Conservation (phyloP, 2,888 invertebrate genomes). For the Acheta domesticus region DNA sequence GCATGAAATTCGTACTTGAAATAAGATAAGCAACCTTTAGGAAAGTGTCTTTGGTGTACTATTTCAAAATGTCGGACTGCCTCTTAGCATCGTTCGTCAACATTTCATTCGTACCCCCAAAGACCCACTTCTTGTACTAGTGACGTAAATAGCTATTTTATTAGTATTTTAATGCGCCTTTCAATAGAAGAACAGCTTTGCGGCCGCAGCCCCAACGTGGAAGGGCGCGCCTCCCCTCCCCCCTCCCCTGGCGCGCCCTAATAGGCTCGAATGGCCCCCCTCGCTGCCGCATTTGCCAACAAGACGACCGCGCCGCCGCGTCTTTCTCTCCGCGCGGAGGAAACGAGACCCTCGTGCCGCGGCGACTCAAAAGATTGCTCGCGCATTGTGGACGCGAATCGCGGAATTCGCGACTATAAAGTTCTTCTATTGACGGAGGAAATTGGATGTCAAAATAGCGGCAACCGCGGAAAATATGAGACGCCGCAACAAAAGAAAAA, state of each 20-base stretch:
- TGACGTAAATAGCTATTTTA: no score
- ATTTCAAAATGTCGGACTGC: no score
- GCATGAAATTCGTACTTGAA: no score
- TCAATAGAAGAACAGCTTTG: no score
- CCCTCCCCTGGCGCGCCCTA: not conserved
- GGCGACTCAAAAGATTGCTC: not conserved
- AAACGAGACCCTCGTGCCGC: not conserved
- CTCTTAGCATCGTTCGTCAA: no score
- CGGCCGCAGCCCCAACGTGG: no score
- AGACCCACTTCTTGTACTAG: no score
- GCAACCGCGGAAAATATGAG: not conserved
- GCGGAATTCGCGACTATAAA: constrained; percentile 7
- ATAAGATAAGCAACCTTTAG: no score
- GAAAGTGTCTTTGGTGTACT: no score
- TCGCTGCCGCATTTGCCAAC: not conserved
- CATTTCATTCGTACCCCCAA: no score
- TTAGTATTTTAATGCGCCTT: no score
- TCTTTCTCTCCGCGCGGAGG: not conserved
- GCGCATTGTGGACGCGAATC: not conserved
- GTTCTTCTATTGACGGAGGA: not conserved
- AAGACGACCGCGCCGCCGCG: not conserved
- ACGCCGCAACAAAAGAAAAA: not conserved
- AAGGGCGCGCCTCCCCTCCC: no score
- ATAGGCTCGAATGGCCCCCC: not conserved
- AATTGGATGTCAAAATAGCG: constrained; percentile 18